Conservation (phyloP, 2,888 invertebrate genomes). For the Cordylochernes scorpioides region DNA sequence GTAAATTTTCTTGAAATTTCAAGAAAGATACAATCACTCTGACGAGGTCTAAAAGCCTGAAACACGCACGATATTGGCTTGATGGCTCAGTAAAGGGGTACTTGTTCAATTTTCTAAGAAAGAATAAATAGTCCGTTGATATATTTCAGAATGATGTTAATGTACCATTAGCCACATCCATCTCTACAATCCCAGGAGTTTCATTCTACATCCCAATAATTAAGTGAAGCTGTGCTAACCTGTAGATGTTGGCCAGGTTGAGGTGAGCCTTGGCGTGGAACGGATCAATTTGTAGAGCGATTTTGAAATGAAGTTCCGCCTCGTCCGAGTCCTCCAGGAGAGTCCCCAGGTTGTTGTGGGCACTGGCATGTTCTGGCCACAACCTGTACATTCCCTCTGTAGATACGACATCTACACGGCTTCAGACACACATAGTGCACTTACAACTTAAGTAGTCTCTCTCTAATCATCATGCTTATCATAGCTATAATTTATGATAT, state of each 20-base stretch:
- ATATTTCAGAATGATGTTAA: too few species aligned
- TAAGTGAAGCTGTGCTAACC: slow-evolving; percentile 28
- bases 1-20: too few species aligned
- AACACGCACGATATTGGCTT: too few species aligned
- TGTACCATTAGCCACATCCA: slow-evolving; percentile 1
- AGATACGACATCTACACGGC: neutral
- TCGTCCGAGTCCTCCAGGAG: slow-evolving; percentile 33
- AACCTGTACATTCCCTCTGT: slow-evolving; percentile 28
- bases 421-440: too few species aligned
- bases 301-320: slow-evolving; percentile 43
- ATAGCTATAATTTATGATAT: too few species aligned
- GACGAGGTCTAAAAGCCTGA: too few species aligned
- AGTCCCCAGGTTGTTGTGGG: slow-evolving; percentile 62
- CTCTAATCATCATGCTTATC: too few species aligned
- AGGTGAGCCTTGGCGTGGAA: slow-evolving; percentile 57
- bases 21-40: too few species aligned
- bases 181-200: neutral
- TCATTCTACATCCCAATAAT: slow-evolving; percentile 7
- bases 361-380: slow-evolving; percentile 58
- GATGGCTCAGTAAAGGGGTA: too few species aligned
- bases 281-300: slow-evolving; percentile 30
- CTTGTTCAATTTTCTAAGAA: too few species aligned
- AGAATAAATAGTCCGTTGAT: neutral
- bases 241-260: slow-evolving; percentile 52
- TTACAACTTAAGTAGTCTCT: too few species aligned